Base-by-base conservation (phyloP, 64 coral and sea anemone genomes). In the Montipora efflorescens region DNA sequence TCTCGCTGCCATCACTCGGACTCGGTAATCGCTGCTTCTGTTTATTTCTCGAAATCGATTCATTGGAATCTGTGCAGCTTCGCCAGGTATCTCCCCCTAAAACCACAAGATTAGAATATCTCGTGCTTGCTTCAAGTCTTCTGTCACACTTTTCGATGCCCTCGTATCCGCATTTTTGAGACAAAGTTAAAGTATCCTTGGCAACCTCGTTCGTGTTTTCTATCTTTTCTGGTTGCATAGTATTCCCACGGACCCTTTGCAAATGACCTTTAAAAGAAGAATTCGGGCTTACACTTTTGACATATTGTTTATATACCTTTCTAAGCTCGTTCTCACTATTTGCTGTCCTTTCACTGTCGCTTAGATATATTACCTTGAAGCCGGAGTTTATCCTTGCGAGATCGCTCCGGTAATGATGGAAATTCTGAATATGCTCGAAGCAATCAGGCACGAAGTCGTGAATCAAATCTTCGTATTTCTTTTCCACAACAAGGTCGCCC, bases 321-420 rank as follows among this genome's bases (percentile, higher is more conserved):
- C 61, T 15, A 2, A 68, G 5, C 3, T 64, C 59, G 0, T 28
- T 84, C 59, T 84, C 81, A 0, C 5, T 47, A 2, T 67, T 47
- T 67, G 14, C 81, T 18, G 5, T 28, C 5, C 11, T 8, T 16
- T 48, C 59, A 10, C n/a, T 7, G 1, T 11, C 81, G 45, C 57
- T 67, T 1, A 84, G 81, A 14, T 84, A 84, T 14, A 84, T 13
- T 6, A 84, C 59, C 14, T 84, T 84, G 18, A 44, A 68, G 12
- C 81, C 81, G 8, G 81, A 84, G 59, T 67, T 68, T 15, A 84
- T 15, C 18, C 59, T 84, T 45, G 61, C 81, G 7, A 84, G 47
- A 48, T 84, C 81, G 36, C 44, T 84, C 7, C 81, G 81, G 16
- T 84, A 84, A 19, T 84, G 81, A 46, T 84, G 81, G 22, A 67